These are phyloP conservation scores for Bradypodion pumilum DNA, from an alignment of 2,797 vertebrate genomes.

Conservation along the genomic window DNA sequence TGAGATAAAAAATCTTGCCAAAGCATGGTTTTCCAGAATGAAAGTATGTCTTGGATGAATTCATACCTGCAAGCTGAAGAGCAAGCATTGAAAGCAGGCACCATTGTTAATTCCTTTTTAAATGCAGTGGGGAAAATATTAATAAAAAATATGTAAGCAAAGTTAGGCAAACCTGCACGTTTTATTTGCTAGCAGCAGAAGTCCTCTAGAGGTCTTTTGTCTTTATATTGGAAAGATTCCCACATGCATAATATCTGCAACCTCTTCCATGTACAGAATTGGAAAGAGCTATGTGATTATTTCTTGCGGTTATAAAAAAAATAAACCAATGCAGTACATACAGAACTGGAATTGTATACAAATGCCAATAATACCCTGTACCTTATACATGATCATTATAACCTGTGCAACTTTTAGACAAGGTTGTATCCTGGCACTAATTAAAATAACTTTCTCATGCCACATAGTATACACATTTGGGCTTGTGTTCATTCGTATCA, in stretches of 20 bases:
- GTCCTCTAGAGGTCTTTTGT: not conserved
- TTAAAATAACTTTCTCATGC: slow-evolving; percentile 2
- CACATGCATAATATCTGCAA: not conserved
- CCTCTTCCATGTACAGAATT: not conserved
- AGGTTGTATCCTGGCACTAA: not conserved
- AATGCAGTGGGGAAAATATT: not conserved
- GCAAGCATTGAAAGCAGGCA: not conserved
- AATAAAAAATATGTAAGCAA: not conserved
- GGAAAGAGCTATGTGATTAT: not conserved
- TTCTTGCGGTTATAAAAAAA: not conserved
- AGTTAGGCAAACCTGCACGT: not conserved
- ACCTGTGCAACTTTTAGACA: not conserved
- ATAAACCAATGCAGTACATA: not conserved
- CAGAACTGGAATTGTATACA: not conserved
- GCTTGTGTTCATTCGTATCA: not conserved
- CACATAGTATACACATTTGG: not conserved
- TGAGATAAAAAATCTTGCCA: not conserved
- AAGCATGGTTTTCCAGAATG: not conserved
- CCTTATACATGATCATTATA: not conserved
- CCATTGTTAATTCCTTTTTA: slow-evolving; percentile 1
- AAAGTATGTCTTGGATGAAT: not conserved
- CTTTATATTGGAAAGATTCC: not conserved
- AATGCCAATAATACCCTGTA: not conserved
- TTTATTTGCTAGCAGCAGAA: not conserved
- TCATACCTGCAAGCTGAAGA: not conserved